These are phyloP conservation scores for Ptilonorhynchus violaceus DNA, from an alignment of 2,113 vertebrate species.

Conservation along the genomic window DNA sequence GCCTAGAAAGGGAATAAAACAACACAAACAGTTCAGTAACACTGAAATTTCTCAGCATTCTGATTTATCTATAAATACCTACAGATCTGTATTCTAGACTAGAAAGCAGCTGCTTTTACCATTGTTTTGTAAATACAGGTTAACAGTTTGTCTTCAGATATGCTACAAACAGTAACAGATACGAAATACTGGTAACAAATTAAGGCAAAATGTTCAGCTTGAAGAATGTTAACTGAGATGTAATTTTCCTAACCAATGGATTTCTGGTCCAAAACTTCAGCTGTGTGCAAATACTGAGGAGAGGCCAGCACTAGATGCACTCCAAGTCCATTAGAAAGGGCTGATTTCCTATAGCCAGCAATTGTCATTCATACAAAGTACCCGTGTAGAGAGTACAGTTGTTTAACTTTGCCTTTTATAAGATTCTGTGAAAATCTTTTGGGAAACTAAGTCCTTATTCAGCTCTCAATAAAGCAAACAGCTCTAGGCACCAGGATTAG, in stretches of 20 bases:
- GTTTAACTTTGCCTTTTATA: not conserved
- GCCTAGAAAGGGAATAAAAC: conserved; percentile 68
- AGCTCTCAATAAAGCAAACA: not conserved
- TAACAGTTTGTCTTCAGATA: not conserved
- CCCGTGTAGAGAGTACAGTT: not conserved
- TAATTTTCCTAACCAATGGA: not conserved
- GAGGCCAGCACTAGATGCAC: not conserved
- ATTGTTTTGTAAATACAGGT: not conserved
- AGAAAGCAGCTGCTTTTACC: not conserved
- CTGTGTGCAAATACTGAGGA: too few species aligned
- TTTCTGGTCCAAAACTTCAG: not conserved
- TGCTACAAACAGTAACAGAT: not conserved
- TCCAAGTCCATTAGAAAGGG: not conserved
- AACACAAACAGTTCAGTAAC: not conserved
- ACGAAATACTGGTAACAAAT: not conserved
- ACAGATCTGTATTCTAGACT: not conserved
- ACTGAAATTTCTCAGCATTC: not conserved
- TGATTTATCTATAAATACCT: not conserved
- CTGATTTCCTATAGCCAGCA: not conserved
- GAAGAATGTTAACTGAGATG: not conserved
- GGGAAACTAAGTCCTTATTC: not conserved
- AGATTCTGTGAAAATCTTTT: not conserved
- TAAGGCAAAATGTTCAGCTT: not conserved
- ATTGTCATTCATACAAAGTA: not conserved
- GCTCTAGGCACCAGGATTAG: not conserved